Evolutionary conservation across 2,113 vertebrate genomes (phyloP).

Genomic region (Spilogale gracilis): DNA sequence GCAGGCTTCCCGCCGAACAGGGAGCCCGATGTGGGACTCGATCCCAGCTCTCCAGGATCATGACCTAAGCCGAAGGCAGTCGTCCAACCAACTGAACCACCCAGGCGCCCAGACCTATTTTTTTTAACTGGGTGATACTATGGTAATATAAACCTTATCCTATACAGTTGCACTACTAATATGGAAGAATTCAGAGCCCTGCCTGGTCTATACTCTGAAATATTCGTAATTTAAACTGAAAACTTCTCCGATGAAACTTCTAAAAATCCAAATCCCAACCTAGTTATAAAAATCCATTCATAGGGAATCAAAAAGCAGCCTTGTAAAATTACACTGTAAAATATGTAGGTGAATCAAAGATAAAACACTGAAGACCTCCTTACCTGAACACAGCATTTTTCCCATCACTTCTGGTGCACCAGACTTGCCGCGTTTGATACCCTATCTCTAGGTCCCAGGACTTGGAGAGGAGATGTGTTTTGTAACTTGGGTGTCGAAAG

Average conservation of each 20-base stretch:
- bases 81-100: no score
- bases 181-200: background rate
- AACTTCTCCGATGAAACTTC: background rate
- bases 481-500: slow-evolving; percentile 81
- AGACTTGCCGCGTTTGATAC: slow-evolving; percentile 93
- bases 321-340: background rate
- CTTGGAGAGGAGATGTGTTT: slow-evolving; percentile 76
- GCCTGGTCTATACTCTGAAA: background rate
- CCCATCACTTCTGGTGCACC: slow-evolving; percentile 94
- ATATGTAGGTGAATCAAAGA: background rate
- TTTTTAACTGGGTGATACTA: background rate
- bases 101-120: background rate
- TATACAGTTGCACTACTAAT: background rate
- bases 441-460: slow-evolving; percentile 92
- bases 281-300: background rate
- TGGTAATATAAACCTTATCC: background rate
- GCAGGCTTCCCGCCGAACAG: no score
- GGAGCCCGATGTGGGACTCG: no score
- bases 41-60: no score
- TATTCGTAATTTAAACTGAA: background rate
- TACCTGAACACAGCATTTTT: slow-evolving; percentile 93
- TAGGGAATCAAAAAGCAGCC: background rate
- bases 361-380: slow-evolving; percentile 76
- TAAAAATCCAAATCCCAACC: background rate
- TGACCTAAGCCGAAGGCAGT: no score